phyloP scores from a whole-genome alignment of 2,797 vertebrate genomes.

The Nyctalus aviator region DNA sequence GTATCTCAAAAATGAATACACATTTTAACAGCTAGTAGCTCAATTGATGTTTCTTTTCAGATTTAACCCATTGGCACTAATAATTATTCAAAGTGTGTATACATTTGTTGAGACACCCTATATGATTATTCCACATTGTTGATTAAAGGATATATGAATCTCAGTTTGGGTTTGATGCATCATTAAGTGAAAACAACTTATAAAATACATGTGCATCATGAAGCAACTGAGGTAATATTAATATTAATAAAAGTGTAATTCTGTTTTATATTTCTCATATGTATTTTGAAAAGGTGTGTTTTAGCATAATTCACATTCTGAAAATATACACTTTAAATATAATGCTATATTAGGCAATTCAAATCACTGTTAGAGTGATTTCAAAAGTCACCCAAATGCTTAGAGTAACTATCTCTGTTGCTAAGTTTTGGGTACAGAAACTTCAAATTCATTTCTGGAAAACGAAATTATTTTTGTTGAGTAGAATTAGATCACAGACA shows the following conservation, averaged over 20 bases:
- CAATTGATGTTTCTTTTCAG: no score
- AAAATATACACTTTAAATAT: background rate
- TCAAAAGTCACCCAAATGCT: constrained; percentile 29
- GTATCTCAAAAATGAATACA: no score
- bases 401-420: constrained; percentile 16
- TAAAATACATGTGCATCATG: background rate
- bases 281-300: background rate
- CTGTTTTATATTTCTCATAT: background rate
- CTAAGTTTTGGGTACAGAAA: constrained; percentile 25
- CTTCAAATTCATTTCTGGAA: constrained; percentile 62
- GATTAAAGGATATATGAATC: background rate
- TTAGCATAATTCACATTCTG: background rate
- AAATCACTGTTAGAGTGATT: background rate
- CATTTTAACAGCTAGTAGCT: no score
- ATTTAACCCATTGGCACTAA: no score
- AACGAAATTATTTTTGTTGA: background rate
- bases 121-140: background rate
- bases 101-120: no score
- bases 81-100: no score
- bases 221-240: background rate
- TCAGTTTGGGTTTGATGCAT: background rate
- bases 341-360: background rate
- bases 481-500: constrained; percentile 54
- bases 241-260: constrained; percentile 3
- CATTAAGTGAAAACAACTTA: background rate